A percentile compares a stretch with the other conserved stretches of the same genome.
These are phyloP conservation scores for Philaethria dido DNA, from an alignment of 2,888 invertebrate genomes.

Conservation along the genomic window DNA sequence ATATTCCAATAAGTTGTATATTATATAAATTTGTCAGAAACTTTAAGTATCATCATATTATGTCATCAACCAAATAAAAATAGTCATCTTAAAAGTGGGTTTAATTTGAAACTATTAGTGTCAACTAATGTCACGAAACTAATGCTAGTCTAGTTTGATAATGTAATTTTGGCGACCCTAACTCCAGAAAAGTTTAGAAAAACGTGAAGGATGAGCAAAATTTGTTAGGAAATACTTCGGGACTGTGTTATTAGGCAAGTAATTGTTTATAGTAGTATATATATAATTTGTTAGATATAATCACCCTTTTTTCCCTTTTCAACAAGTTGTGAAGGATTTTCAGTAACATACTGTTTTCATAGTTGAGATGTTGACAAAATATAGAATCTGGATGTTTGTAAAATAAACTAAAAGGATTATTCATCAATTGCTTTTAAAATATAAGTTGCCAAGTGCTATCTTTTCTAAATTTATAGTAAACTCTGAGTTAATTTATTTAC, in stretches of 20 bases:
- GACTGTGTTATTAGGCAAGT: conserved; percentile 79
- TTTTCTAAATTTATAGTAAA: not conserved
- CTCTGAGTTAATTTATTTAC: not conserved
- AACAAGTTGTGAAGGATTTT: conserved; percentile 71
- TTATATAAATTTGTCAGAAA: not conserved
- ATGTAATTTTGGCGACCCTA: conserved; percentile 27
- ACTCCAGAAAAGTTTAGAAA: conserved; percentile 13
- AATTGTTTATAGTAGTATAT: conserved; percentile 57
- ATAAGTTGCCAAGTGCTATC: not conserved
- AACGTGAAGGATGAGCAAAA: conserved; percentile 43
- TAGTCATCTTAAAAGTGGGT: not conserved
- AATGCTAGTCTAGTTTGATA: conserved; percentile 17
- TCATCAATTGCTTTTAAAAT: no score
- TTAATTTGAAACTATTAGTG: conserved; percentile 5
- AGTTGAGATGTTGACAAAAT: conserved; percentile 8
- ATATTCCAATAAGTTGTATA: not conserved
- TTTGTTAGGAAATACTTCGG: conserved; percentile 65
- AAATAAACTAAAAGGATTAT: not conserved
- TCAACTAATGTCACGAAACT: conserved; percentile 12
- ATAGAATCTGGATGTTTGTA: not conserved
- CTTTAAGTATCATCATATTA: not conserved
- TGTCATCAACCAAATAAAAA: conserved; percentile 1
- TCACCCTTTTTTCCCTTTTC: conserved; percentile 79
- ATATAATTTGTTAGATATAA: conserved; percentile 52
- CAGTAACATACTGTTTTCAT: conserved; percentile 27